Conservation (phyloP, 1,140 invertebrate genomes). For the Steinernema feltiae region DNA sequence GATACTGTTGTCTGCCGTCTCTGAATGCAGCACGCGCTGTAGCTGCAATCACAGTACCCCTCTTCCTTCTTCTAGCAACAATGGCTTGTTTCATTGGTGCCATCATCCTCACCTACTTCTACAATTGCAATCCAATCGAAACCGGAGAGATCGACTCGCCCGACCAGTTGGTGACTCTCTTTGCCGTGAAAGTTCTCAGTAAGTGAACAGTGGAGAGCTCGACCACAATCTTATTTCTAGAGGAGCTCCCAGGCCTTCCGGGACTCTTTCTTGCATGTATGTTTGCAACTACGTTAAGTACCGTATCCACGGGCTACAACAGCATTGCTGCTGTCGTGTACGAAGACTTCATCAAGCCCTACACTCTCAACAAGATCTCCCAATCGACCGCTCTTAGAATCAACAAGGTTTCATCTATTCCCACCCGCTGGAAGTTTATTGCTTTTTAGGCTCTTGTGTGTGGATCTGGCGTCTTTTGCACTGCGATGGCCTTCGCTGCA, state of each 20-base stretch:
- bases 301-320: constrained; percentile 38
- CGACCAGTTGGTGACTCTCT: constrained; percentile 35
- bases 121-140: constrained; percentile 39
- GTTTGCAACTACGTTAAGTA: constrained; percentile 33
- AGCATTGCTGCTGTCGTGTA: constrained; percentile 34
- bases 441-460: constrained; percentile 28
- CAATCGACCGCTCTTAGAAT: constrained; percentile 23
- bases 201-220: not conserved
- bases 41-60: constrained; percentile 20
- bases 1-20: constrained; percentile 29
- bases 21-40: constrained; percentile 25
- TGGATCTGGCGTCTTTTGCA: constrained; percentile 25
- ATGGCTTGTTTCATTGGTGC: constrained; percentile 36
- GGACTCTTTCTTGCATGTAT: constrained; percentile 38
- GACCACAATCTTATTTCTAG: constrained; percentile 13
- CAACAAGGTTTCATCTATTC: too few relatives aligned
- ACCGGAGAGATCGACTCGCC: constrained; percentile 33
- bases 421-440: too few relatives aligned
- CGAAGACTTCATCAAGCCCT: constrained; percentile 38
- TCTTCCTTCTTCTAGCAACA: constrained; percentile 36
- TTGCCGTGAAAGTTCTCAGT: constrained; percentile 36
- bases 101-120: constrained; percentile 35
- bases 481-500: constrained; percentile 30
- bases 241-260: constrained; percentile 30
- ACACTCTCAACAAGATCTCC: constrained; percentile 24